A percentile compares a stretch with the other conserved stretches of the same genome.
These are phyloP conservation scores for Melitaea cinxia DNA, from an alignment of 1,140 invertebrate genomes.

Conservation along the genomic window DNA sequence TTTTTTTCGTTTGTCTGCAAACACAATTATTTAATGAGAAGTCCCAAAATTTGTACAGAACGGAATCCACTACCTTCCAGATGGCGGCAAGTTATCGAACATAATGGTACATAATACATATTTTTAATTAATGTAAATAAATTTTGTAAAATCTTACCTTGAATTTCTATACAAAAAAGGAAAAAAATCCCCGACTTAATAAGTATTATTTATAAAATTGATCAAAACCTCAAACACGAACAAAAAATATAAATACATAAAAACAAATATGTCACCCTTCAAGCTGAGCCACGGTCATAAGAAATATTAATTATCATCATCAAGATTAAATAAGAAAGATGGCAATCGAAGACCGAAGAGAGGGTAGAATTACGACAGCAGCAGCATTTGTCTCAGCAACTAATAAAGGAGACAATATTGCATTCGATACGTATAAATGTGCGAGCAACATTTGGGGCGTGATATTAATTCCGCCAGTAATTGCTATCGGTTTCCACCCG, in stretches of 20 bases:
- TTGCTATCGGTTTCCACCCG: constrained; percentile 79
- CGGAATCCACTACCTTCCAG: no score
- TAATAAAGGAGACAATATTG: constrained; percentile 82
- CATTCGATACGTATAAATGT: constrained; percentile 81
- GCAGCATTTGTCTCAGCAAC: constrained; percentile 77
- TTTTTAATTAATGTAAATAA: no score
- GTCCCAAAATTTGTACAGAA: no score
- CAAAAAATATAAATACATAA: neutral
- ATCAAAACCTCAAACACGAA: neutral
- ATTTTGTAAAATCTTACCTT: no score
- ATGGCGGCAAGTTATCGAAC: no score
- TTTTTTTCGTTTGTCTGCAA: no score
- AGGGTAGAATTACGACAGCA: constrained; percentile 74
- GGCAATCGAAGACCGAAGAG: constrained; percentile 73
- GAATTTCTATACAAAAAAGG: no score
- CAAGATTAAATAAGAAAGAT: constrained; percentile 77
- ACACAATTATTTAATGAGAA: no score
- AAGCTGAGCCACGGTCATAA: constrained; percentile 39
- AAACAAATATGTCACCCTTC: constrained; percentile 13
- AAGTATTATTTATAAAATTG: neutral
- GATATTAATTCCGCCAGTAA: constrained; percentile 81
- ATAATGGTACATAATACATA: no score
- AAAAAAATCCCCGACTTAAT: no score
- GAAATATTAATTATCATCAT: constrained; percentile 74
- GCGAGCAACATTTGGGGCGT: constrained; percentile 79